Percentiles rank a stretch among this genome's conserved stretches.
phyloP scores from a whole-genome alignment of 1,140 invertebrate genomes.

The Zaprionus taronus region DNA sequence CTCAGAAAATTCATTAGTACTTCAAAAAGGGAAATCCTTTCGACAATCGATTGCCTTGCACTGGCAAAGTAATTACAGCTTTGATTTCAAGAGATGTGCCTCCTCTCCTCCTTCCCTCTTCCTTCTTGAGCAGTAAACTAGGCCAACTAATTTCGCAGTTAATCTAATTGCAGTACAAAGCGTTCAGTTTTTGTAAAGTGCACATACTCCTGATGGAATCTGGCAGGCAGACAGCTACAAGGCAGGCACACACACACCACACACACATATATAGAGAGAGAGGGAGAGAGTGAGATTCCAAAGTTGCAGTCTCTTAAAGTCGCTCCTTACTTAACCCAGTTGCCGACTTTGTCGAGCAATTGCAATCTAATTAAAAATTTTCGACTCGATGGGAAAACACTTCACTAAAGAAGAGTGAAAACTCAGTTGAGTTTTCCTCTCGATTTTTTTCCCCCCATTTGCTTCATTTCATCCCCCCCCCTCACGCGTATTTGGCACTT shows the following conservation, averaged over 20 bases:
- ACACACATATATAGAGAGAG: slow-evolving; percentile 5
- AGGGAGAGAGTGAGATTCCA: neutral
- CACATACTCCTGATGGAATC: slow-evolving; percentile 31
- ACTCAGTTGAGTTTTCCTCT: slow-evolving; percentile 19
- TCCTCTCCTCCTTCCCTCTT: neutral
- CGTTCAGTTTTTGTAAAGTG: slow-evolving; percentile 17
- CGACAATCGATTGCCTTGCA: neutral
- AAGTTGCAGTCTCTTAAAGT: slow-evolving; percentile 3
- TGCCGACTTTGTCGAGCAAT: slow-evolving; percentile 40
- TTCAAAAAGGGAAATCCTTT: neutral
- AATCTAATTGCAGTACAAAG: slow-evolving; percentile 29
- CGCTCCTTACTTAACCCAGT: slow-evolving; percentile 27
- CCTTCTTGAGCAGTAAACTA: neutral
- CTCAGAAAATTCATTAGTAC: neutral
- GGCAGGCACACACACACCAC: neutral
- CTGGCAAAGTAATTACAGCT: slow-evolving; percentile 7
- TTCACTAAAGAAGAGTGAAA: slow-evolving; percentile 4
- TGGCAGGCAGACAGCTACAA: neutral
- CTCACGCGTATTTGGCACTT: slow-evolving; percentile 39
- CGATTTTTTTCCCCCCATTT: slow-evolving; percentile 13
- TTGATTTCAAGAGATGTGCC: neutral
- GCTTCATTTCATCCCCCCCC: slow-evolving; percentile 30
- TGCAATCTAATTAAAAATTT: slow-evolving; percentile 79
- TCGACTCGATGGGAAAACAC: slow-evolving; percentile 37
- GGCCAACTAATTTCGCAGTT: slow-evolving; percentile 35